Percentiles rank a stretch among this genome's conserved stretches.
These are phyloP conservation scores for Phyllostomus discolor DNA, from an alignment of 2,113 vertebrate genomes.

Conservation along the genomic window DNA sequence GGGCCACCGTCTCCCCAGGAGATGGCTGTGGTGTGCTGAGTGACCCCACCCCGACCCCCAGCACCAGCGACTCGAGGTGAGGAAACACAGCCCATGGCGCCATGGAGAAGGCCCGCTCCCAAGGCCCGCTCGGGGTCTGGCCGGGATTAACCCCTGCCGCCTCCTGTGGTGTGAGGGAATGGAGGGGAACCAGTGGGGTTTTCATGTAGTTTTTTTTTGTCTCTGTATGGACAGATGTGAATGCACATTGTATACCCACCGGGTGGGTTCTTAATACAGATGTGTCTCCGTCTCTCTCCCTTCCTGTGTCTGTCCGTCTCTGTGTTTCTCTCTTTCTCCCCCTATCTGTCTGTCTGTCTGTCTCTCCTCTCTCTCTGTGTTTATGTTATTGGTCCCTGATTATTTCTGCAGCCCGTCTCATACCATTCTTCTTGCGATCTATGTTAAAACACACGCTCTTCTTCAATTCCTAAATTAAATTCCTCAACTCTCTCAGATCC, in stretches of 20 bases:
- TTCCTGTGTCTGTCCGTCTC: neutral
- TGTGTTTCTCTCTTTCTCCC: neutral
- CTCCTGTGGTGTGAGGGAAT: neutral
- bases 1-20: neutral
- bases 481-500: neutral
- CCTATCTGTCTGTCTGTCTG: too few relatives aligned
- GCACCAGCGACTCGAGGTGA: fast-evolving
- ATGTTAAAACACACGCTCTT: neutral
- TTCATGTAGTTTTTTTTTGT: neutral
- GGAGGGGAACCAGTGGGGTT: too few relatives aligned
- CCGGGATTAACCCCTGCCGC: neutral
- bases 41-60: too few relatives aligned
- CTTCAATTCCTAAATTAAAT: neutral
- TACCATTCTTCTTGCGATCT: neutral
- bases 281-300: neutral
- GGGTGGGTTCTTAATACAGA: neutral
- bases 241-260: neutral
- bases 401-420: neutral
- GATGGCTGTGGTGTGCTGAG: fast-evolving
- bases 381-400: neutral
- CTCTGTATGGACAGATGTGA: neutral
- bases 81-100: fast-evolving
- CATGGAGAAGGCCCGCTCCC: neutral
- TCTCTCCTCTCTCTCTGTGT: fast-evolving
- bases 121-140: neutral